Evolutionary conservation across 1,140 invertebrate genomes (phyloP).

Genomic region (Bombus superbus): DNA sequence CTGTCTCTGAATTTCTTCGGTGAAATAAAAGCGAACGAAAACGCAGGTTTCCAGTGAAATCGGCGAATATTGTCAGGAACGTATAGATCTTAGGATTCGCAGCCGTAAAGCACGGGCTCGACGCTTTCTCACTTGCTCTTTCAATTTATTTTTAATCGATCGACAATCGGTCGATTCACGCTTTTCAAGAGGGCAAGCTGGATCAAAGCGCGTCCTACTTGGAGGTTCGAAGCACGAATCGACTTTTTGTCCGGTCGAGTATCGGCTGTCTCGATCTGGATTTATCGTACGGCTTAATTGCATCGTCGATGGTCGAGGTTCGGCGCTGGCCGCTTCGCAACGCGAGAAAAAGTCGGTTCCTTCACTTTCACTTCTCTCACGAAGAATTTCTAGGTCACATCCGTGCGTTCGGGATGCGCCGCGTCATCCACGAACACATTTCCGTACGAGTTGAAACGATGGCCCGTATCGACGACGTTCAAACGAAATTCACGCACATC

Average conservation of each 20-base stretch:
- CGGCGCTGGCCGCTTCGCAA: not conserved
- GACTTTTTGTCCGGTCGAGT: conserved; percentile 60
- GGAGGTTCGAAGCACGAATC: conserved; percentile 35
- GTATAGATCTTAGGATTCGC: not conserved
- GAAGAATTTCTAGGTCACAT: conserved; percentile 64
- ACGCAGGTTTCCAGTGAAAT: not conserved
- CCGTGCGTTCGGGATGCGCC: conserved; percentile 19
- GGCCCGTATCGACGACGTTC: not conserved
- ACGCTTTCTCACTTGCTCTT: not conserved
- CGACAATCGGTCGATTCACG: conserved; percentile 7
- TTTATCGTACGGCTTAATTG: conserved; percentile 71
- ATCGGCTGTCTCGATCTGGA: conserved; percentile 61
- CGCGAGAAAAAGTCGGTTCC: conserved; percentile 27
- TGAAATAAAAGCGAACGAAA: not conserved
- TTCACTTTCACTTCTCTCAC: conserved; percentile 54
- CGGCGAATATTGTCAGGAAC: not conserved
- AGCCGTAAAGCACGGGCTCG: no score
- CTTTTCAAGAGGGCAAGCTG: not conserved
- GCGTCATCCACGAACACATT: conserved; percentile 36
- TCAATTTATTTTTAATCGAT: conserved; percentile 14
- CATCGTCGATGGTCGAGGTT: conserved; percentile 30
- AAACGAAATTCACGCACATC: not conserved
- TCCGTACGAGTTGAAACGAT: not conserved
- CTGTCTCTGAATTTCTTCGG: not conserved
- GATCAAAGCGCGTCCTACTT: conserved; percentile 38